These are phyloP conservation scores for Pseudochirops corinnae DNA, from an alignment of 2,797 vertebrate species.

Conservation along the genomic window DNA sequence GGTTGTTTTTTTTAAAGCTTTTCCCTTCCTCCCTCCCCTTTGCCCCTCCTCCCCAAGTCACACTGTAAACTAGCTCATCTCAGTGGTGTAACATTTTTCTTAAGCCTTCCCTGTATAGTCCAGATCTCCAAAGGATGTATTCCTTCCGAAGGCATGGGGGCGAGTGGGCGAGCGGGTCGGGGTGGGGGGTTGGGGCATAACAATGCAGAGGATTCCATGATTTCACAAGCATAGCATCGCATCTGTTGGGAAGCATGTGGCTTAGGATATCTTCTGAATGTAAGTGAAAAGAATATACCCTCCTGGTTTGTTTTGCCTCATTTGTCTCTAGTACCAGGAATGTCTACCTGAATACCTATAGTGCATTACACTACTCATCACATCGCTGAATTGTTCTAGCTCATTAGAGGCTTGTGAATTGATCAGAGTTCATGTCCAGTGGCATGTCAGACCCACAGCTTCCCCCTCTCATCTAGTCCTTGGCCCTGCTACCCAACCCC, in stretches of 20 bases:
- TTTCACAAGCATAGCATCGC: constrained; percentile 62
- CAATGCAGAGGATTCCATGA: constrained; percentile 25
- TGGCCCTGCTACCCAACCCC: background rate
- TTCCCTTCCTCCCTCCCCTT: constrained; percentile 25
- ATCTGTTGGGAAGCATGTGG: constrained; percentile 77
- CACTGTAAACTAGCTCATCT: constrained; percentile 82
- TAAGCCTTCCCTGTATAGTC: constrained; percentile 33
- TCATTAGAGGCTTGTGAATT: constrained; percentile 59
- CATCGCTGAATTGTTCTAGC: constrained; percentile 71
- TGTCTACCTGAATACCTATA: constrained; percentile 80
- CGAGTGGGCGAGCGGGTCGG: constrained; percentile 26
- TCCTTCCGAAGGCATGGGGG: constrained; percentile 22
- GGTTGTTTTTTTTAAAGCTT: constrained; percentile 46
- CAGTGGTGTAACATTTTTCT: constrained; percentile 61
- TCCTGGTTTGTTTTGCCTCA: constrained; percentile 72
- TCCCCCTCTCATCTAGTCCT: constrained; percentile 32
- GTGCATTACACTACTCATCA: constrained; percentile 82
- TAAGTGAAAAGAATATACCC: constrained; percentile 68
- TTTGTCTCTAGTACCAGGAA: constrained; percentile 76
- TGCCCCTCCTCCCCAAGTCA: constrained; percentile 72
- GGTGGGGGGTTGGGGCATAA: constrained; percentile 32
- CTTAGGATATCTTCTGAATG: constrained; percentile 80
- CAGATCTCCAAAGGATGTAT: background rate
- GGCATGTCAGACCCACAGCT: constrained; percentile 59
- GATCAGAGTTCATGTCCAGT: background rate